Evolutionary conservation across 2,888 invertebrate genomes (phyloP).

Genomic region (Rotaria socialis): DNA sequence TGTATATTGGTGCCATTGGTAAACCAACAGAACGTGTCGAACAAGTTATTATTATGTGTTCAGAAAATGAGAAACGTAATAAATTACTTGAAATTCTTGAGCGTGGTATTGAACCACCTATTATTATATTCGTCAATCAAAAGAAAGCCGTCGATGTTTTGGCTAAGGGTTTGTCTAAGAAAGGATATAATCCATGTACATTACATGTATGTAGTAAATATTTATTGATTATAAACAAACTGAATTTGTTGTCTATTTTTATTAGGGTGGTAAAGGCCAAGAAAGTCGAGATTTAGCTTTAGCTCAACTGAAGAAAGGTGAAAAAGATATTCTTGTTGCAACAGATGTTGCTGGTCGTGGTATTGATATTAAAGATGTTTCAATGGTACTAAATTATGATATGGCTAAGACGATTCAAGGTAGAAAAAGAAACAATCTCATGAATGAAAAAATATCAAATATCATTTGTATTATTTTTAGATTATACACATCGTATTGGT

Average conservation of each 20-base stretch:
- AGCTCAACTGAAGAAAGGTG: constrained; percentile 86
- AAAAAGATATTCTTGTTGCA: constrained; percentile 94
- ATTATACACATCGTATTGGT: constrained; percentile 78
- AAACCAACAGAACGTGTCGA: constrained; percentile 95
- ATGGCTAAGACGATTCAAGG: constrained; percentile 96
- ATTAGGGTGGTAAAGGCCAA: constrained; percentile 89
- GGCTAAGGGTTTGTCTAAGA: constrained; percentile 90
- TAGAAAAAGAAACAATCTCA: constrained; percentile 54
- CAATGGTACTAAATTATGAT: constrained; percentile 97
- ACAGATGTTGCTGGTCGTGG: constrained; percentile 99
- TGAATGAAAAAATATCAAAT: no score
- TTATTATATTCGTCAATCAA: constrained; percentile 99
- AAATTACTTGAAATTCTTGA: constrained; percentile 87
- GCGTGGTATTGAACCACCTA: constrained; percentile 82
- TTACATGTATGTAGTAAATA: constrained; percentile 45
- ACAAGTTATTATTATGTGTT: constrained; percentile 90
- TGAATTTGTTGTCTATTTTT: constrained; percentile 79
- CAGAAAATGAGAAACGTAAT: constrained; percentile 89
- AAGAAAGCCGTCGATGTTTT: constrained; percentile 98
- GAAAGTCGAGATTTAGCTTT: constrained; percentile 97
- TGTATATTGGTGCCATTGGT: constrained; percentile 91
- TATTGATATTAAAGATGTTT: constrained; percentile 99
- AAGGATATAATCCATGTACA: constrained; percentile 63
- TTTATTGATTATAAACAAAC: constrained; percentile 67
- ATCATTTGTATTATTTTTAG: constrained; percentile 61